Percentiles rank a stretch among this genome's conserved stretches.
Conservation (phyloP, 1,140 invertebrate species). For the Augochlora pura region DNA sequence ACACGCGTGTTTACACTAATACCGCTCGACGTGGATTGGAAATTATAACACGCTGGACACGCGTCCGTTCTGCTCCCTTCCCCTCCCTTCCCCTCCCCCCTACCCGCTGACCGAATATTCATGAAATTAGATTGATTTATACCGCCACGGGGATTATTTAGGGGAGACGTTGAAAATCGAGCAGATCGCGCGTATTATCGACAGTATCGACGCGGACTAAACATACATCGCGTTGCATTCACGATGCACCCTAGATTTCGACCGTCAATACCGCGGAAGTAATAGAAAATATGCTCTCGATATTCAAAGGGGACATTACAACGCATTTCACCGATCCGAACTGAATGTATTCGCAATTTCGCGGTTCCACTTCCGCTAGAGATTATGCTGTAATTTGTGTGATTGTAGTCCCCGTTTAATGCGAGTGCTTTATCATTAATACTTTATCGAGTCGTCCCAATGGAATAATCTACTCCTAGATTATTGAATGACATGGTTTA, state of each 20-base stretch:
- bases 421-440: no score
- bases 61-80: slow-evolving; percentile 1
- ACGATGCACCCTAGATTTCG: no score
- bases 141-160: slow-evolving; percentile 34
- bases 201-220: neutral
- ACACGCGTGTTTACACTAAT: slow-evolving; percentile 55
- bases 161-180: slow-evolving; percentile 41
- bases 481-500: no score
- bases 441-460: no score
- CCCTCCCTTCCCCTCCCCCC: no score
- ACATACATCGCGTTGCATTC: slow-evolving; percentile 18
- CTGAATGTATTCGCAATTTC: no score
- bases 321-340: no score
- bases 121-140: slow-evolving; percentile 62
- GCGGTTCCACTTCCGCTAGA: no score
- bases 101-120: slow-evolving; percentile 46
- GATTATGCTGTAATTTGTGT: no score
- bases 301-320: neutral
- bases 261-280: neutral
- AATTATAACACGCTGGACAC: slow-evolving; percentile 58
- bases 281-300: neutral
- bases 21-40: slow-evolving; percentile 53
- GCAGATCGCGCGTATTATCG: neutral
- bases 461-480: no score
- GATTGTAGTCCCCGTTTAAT: no score